Percentiles rank a stretch among this genome's conserved stretches.
Conservation (phyloP, 2,888 invertebrate genomes). For the Machimus rusticus region DNA sequence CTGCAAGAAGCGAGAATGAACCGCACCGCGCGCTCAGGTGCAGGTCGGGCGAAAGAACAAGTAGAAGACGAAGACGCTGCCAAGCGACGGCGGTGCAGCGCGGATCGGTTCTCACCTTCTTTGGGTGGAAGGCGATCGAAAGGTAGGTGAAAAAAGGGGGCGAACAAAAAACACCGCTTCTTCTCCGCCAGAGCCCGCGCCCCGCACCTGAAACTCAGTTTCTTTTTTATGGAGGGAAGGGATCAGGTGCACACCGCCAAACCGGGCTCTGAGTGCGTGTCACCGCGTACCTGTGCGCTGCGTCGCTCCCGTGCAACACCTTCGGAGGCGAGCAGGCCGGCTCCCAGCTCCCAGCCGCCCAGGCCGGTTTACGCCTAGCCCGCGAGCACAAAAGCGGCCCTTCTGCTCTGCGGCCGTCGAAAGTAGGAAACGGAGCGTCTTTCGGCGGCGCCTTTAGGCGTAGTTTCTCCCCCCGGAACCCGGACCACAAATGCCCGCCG, state of each 20-base stretch:
- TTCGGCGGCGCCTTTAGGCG: slow-evolving; percentile 20
- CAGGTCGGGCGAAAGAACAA: not conserved
- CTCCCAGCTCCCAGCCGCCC: not conserved
- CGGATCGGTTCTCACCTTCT: not conserved
- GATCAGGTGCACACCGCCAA: not conserved
- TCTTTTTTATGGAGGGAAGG: not conserved
- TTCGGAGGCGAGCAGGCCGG: not conserved
- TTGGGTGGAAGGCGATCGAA: not conserved
- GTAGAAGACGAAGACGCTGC: not conserved
- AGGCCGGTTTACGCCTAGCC: not conserved
- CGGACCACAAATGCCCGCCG: not conserved
- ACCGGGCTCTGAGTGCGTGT: not conserved
- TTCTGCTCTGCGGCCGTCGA: not conserved
- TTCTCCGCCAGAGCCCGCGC: not conserved
- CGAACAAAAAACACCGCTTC: not conserved
- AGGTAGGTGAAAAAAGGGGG: not conserved
- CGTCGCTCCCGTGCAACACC: not conserved
- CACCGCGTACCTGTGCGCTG: not conserved
- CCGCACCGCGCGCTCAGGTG: not conserved
- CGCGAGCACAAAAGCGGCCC: not conserved
- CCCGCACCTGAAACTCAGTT: not conserved
- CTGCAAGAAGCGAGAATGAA: not conserved
- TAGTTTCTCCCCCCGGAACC: not conserved
- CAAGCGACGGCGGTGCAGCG: not conserved
- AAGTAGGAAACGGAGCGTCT: not conserved